Percentiles rank a stretch among this genome's conserved stretches.
Evolutionary conservation across 2,113 vertebrate genomes (phyloP).

Genomic region (Peromyscus polionotus): DNA sequence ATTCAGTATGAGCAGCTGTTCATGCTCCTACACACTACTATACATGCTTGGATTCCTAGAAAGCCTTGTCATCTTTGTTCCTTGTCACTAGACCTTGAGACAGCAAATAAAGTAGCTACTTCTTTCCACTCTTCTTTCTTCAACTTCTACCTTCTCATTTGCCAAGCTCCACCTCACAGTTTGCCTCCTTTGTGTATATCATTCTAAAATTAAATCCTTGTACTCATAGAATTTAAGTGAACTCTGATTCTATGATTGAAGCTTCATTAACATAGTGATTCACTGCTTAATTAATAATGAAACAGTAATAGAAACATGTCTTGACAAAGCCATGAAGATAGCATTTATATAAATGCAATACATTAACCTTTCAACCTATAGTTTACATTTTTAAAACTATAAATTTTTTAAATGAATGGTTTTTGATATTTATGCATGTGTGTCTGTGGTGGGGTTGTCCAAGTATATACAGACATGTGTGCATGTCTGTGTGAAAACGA

Average conservation of each 20-base stretch:
- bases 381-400: background rate
- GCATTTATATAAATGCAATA: background rate
- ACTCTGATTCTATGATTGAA: background rate
- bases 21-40: fast-evolving
- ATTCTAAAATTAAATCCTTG: background rate
- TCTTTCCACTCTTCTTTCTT: background rate
- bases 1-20: fast-evolving
- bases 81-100: fast-evolving
- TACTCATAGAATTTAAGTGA: background rate
- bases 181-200: background rate
- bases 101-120: fast-evolving
- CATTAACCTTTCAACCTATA: background rate
- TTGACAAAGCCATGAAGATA: background rate
- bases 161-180: background rate
- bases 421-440: background rate
- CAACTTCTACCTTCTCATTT: background rate
- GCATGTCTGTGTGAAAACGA: background rate
- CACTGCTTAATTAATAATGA: background rate
- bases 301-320: background rate
- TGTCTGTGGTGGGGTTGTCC: too few relatives aligned
- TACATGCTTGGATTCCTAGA: background rate
- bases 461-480: background rate
- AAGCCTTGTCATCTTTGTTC: background rate
- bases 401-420: background rate
- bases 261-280: background rate